phyloP scores from a whole-genome alignment of 1,140 invertebrate genomes.

The Sminthurinus signatus region DNA sequence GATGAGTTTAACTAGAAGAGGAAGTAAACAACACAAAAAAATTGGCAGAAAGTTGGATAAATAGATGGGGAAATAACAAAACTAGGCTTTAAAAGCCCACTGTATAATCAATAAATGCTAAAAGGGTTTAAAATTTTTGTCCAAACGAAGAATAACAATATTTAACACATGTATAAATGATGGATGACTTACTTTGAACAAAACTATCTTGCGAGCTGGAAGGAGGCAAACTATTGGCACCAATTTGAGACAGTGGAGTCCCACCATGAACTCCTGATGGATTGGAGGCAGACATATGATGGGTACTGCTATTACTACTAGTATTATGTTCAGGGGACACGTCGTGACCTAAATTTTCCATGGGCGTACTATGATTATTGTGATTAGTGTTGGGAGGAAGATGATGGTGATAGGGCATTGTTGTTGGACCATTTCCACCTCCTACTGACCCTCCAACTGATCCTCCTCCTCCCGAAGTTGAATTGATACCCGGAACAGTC shows the following conservation, averaged over 20 bases:
- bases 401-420: neutral
- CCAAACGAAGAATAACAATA: no score
- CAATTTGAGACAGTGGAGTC: conserved; percentile 78
- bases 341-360: conserved; percentile 25
- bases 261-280: conserved; percentile 60
- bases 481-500: conserved; percentile 12
- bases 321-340: conserved; percentile 25
- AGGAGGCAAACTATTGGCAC: conserved; percentile 54
- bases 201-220: conserved; percentile 49
- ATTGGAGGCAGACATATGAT: conserved; percentile 2
- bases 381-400: conserved; percentile 8
- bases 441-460: no score
- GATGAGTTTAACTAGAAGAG: neutral
- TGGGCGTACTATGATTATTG: neutral
- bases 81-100: neutral
- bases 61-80: neutral
- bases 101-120: no score
- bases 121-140: no score
- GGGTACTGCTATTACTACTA: conserved; percentile 22
- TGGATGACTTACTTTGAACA: conserved; percentile 48
- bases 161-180: no score
- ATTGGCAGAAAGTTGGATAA: conserved; percentile 3
- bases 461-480: no score
- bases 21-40: neutral
- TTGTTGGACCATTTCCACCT: no score